Conservation (phyloP, 1,140 invertebrate species). For the Globodera ellingtonae region DNA sequence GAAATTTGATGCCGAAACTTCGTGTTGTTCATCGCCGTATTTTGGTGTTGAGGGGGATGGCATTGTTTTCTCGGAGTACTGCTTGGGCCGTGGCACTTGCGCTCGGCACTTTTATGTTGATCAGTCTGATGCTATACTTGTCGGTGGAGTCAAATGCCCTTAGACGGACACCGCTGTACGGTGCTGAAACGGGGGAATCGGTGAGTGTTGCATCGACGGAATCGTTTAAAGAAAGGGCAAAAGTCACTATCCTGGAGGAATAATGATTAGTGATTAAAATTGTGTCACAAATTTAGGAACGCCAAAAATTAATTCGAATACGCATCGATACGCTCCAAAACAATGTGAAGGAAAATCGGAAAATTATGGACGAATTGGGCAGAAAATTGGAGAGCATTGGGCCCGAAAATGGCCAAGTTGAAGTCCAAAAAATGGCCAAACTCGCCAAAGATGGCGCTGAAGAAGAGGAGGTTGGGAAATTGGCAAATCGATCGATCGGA, state of each 20-base stretch:
- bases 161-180: conserved; percentile 17
- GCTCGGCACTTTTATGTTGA: conserved; percentile 33
- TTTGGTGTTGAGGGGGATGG: neutral
- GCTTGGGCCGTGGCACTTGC: conserved; percentile 24
- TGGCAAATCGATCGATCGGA: neutral
- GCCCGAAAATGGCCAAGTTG: neutral
- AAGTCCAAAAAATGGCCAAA: no score
- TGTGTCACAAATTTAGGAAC: neutral
- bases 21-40: no score
- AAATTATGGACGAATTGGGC: conserved; percentile 4
- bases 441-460: neutral
- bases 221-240: neutral
- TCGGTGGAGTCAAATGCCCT: conserved; percentile 38
- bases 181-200: neutral
- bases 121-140: conserved; percentile 41
- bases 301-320: conserved; percentile 9
- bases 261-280: neutral
- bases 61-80: neutral
- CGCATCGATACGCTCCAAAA: conserved; percentile 18
- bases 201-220: no score
- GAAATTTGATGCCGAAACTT: no score
- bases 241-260: neutral
- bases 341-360: conserved; percentile 10
- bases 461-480: neutral
- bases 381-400: conserved; percentile 12